These are phyloP conservation scores for Scolopax rusticola DNA, from an alignment of 2,797 vertebrate genomes.

Conservation along the genomic window DNA sequence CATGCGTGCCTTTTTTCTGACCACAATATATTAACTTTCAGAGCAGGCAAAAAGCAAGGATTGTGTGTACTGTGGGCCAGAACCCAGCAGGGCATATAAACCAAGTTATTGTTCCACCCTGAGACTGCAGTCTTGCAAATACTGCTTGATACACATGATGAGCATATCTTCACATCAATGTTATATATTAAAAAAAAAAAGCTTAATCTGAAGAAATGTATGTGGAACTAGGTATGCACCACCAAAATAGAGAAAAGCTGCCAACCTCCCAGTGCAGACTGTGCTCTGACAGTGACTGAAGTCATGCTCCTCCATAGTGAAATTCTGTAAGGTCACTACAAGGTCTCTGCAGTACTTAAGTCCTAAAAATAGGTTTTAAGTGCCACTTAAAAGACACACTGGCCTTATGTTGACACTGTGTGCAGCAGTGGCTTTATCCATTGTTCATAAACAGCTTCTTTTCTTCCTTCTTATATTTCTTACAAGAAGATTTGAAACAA, in stretches of 20 bases:
- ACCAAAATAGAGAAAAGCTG: background rate
- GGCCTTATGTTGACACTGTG: background rate
- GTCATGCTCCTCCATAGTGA: background rate
- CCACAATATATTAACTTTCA: background rate
- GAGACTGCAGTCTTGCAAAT: background rate
- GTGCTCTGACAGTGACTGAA: background rate
- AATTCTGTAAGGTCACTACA: background rate
- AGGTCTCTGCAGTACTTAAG: background rate
- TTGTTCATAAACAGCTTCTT: conserved; percentile 10
- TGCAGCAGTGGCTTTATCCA: background rate
- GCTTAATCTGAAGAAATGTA: background rate
- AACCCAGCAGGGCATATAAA: background rate
- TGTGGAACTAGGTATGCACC: background rate
- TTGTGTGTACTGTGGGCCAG: background rate
- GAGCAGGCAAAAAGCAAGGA: background rate
- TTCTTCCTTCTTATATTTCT: conserved; percentile 24
- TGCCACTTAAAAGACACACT: background rate
- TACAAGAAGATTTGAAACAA: conserved; percentile 54
- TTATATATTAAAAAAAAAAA: background rate
- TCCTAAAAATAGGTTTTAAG: conserved; percentile 3
- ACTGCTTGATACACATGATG: background rate
- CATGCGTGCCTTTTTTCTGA: background rate
- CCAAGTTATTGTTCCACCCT: background rate
- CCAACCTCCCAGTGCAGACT: background rate
- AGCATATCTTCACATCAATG: background rate